Conservation (phyloP, 2,888 invertebrate genomes). For the Nemotelus pantherinus region DNA sequence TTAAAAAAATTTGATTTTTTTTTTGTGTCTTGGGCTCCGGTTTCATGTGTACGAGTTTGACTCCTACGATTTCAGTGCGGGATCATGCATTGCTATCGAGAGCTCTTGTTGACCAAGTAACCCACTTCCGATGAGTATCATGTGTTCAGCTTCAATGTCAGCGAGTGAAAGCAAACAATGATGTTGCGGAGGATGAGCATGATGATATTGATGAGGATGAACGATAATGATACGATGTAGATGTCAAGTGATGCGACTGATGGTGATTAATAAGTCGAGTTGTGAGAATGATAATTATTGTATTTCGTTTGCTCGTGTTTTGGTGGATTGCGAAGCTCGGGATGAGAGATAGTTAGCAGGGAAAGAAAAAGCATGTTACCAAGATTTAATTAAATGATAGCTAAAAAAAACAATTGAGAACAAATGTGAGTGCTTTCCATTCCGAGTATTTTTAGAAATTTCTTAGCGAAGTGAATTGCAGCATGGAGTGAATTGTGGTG, state of each 20-base stretch:
- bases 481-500: no score
- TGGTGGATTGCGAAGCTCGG: no score
- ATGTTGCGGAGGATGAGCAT: background rate
- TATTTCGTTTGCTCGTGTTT: no score
- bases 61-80: background rate
- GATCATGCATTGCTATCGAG: background rate
- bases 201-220: background rate
- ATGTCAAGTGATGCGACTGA: background rate
- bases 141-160: constrained; percentile 28
- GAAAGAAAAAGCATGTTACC: no score
- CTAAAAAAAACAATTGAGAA: no score
- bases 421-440: no score
- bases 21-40: background rate
- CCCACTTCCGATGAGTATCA: constrained; percentile 21
- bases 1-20: constrained; percentile 28
- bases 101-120: constrained; percentile 31
- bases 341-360: no score
- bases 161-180: constrained; percentile 31
- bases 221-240: background rate
- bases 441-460: no score
- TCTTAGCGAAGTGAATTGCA: no score
- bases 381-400: no score
- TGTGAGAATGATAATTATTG: constrained; percentile 23
- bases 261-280: constrained; percentile 4
- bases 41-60: constrained; percentile 9